Evolutionary conservation across 2,113 vertebrate genomes (phyloP).

Genomic region (Edolisoma coerulescens): DNA sequence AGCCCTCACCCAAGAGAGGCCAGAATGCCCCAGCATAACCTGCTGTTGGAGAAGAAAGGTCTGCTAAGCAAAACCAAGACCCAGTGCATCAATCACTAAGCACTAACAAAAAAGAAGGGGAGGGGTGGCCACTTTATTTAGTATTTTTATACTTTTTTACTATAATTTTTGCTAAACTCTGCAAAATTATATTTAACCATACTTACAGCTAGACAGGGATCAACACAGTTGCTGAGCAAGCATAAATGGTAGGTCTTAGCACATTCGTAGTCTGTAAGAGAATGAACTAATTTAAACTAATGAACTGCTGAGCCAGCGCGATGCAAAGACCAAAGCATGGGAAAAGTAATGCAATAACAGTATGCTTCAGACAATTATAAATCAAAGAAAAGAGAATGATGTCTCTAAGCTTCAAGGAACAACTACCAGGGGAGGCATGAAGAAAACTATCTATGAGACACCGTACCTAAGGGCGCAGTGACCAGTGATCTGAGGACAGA

Average conservation of each 20-base stretch:
- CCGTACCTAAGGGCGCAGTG: neutral
- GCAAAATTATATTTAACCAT: conserved; percentile 9
- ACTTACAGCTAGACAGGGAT: neutral
- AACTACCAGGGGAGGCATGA: neutral
- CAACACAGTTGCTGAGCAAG: neutral
- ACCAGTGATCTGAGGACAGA: neutral
- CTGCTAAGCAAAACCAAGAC: neutral
- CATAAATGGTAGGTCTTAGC: neutral
- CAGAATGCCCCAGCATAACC: neutral
- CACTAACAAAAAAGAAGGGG: neutral
- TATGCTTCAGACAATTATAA: conserved; percentile 5
- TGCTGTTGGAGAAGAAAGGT: neutral
- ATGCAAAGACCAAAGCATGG: neutral
- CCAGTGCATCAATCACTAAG: neutral
- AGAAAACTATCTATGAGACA: neutral
- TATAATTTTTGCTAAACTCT: neutral
- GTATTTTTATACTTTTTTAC: no score
- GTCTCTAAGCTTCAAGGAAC: neutral
- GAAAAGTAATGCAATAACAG: neutral
- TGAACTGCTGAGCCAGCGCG: conserved; percentile 17
- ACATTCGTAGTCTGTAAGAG: neutral
- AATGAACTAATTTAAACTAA: conserved; percentile 42
- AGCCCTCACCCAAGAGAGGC: neutral
- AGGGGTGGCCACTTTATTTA: neutral
- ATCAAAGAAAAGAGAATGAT: neutral